phyloP scores from a whole-genome alignment of 2,113 vertebrate species.

The Oxyruncus cristatus region DNA sequence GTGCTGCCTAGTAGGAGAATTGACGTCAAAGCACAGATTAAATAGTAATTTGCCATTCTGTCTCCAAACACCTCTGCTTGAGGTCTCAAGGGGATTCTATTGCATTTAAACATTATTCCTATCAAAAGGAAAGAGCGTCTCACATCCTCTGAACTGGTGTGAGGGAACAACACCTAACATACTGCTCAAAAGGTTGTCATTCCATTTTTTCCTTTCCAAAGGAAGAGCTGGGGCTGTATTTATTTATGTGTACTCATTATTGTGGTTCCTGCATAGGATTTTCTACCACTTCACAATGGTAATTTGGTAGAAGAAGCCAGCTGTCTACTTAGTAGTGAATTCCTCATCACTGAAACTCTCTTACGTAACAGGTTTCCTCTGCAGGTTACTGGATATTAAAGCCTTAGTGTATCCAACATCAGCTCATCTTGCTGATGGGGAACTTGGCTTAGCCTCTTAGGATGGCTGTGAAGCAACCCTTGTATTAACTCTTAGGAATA shows the following conservation, averaged over 20 bases:
- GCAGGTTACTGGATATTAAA: neutral
- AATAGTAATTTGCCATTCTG: neutral
- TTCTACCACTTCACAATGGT: neutral
- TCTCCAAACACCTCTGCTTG: slow-evolving; percentile 28
- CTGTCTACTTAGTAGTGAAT: neutral
- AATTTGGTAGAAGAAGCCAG: neutral
- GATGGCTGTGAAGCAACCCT: neutral
- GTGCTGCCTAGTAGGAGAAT: slow-evolving; percentile 37
- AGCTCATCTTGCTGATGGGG: neutral
- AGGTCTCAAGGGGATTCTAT: neutral
- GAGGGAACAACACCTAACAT: neutral
- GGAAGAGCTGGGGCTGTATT: neutral
- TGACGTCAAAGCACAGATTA: slow-evolving; percentile 36
- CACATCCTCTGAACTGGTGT: neutral
- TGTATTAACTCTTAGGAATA: neutral
- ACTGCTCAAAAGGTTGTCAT: neutral
- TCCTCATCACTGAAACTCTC: neutral
- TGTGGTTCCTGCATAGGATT: neutral
- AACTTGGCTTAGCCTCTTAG: neutral
- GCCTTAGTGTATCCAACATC: neutral
- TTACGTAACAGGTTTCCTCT: neutral
- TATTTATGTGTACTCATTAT: neutral
- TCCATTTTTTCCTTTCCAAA: neutral
- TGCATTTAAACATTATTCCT: neutral
- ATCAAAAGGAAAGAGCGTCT: neutral